Evolutionary conservation across 2,888 invertebrate genomes (phyloP).

Genomic region (Proisotoma minuta): DNA sequence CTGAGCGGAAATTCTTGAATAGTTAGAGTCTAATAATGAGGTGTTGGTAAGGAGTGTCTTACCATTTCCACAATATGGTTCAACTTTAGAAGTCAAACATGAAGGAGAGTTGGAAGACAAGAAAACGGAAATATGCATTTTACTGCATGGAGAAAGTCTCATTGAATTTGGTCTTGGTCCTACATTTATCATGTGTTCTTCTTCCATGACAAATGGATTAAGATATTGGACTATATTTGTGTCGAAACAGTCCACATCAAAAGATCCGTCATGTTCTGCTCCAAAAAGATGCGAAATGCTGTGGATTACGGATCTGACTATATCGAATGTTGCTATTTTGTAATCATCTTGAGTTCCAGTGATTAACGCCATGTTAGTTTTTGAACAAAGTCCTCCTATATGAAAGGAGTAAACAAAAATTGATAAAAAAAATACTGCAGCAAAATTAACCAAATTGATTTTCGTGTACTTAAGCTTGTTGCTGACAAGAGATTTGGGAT

Average conservation of each 20-base stretch:
- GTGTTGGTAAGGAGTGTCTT: neutral
- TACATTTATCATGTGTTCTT: conserved; percentile 30
- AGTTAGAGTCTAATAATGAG: neutral
- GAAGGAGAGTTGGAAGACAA: conserved; percentile 16
- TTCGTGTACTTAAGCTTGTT: conserved; percentile 1
- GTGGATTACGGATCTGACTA: conserved; percentile 34
- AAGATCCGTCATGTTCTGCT: conserved; percentile 25
- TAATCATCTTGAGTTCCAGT: conserved; percentile 28
- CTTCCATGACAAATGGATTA: conserved; percentile 36
- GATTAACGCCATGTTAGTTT: conserved; percentile 27
- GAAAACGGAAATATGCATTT: conserved; percentile 29
- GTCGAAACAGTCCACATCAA: conserved; percentile 18
- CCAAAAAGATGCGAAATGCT: conserved; percentile 35
- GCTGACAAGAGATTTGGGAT: neutral
- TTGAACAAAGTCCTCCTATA: conserved; percentile 1
- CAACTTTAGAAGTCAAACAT: conserved; percentile 19
- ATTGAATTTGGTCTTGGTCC: conserved; percentile 35
- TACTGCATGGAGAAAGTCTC: conserved; percentile 34
- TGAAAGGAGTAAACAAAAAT: too few species aligned
- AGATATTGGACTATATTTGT: conserved; percentile 16
- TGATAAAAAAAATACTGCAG: neutral
- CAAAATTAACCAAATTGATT: neutral
- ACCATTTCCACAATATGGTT: conserved; percentile 40
- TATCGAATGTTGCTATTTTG: conserved; percentile 33
- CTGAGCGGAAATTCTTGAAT: neutral